Evolutionary conservation across 2,113 vertebrate genomes (phyloP), one percentile per base, ranked within the genome.

Genomic region (Takifugu bimaculatus): DNA sequence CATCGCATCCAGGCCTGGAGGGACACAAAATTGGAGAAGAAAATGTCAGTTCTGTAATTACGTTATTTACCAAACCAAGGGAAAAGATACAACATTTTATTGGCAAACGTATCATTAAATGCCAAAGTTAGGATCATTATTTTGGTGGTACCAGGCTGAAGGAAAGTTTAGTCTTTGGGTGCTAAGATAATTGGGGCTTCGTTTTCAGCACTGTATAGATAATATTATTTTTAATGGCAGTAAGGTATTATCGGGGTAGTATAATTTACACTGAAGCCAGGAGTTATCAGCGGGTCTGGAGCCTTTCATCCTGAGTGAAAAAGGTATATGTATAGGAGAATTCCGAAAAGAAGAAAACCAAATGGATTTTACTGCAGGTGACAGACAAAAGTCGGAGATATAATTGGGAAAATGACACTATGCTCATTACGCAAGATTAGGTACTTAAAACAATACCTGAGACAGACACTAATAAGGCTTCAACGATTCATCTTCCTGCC

Each of bases 1-100:
- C 97, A 98, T 99, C 88, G 96, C 95, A 98, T 94, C 95, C 92
- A 93, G 89, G 93, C 95, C 92, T 90, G 92, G 78, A 67, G 80
- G 84, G 69, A 87, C 55, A 87, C 50, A 85, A 42, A 74, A 13
- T 32, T 35, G 4, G 71, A 65, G 4, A 59, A 20, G 39, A 58
- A 62, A 15, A 44, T 2, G 35, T 39, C 9, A 39, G 7, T 11
- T 1, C 35, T 39, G 35, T 32, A 6, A 32, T 6, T 32, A 1
- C 29, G 7, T 5, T 4, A 5, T 32, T 32, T 32, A 32, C 29
- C 29, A 32, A 32, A 1, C 11, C 35, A 20, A 20, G 20, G 20
- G 20, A 20, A 20, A 20, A 20, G 20, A 20, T 20, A 20, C 20
- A 20, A 20, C 20, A 20, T 20, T 20, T 20, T 20, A 20, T 20